Evolutionary conservation across 1,140 invertebrate species (phyloP).

Genomic region (Calephelis virginiensis): DNA sequence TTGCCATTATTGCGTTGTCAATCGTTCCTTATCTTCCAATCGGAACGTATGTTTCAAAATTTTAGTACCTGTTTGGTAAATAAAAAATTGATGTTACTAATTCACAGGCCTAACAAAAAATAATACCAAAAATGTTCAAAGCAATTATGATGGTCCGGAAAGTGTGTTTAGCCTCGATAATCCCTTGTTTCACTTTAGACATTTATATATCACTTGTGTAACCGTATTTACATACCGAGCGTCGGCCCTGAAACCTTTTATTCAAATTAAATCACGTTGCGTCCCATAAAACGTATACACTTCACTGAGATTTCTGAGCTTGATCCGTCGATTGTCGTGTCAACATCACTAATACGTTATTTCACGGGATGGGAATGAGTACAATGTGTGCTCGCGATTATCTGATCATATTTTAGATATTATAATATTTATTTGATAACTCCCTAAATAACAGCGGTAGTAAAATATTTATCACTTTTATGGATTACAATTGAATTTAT

Average conservation of each 20-base stretch:
- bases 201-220: constrained; percentile 18
- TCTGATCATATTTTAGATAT: constrained; percentile 10
- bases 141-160: constrained; percentile 17
- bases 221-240: constrained; percentile 19
- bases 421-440: neutral
- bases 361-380: constrained; percentile 36
- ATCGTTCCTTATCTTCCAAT: too few relatives aligned
- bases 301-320: constrained; percentile 30
- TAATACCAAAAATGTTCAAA: neutral
- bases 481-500: too few relatives aligned
- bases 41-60: too few relatives aligned
- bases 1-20: too few relatives aligned
- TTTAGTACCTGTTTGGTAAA: too few relatives aligned
- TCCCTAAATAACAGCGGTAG: too few relatives aligned
- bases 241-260: constrained; percentile 20
- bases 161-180: constrained; percentile 13
- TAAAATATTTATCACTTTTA: too few relatives aligned
- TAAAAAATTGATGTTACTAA: neutral
- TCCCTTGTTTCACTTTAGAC: constrained; percentile 22
- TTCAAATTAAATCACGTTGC: constrained; percentile 23
- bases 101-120: neutral
- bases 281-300: constrained; percentile 21
- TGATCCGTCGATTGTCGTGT: constrained; percentile 42
- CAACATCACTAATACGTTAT: constrained; percentile 45
- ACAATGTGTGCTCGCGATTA: constrained; percentile 39